phyloP scores from a whole-genome alignment of 2,113 vertebrate species.

The Petroica traversi region DNA sequence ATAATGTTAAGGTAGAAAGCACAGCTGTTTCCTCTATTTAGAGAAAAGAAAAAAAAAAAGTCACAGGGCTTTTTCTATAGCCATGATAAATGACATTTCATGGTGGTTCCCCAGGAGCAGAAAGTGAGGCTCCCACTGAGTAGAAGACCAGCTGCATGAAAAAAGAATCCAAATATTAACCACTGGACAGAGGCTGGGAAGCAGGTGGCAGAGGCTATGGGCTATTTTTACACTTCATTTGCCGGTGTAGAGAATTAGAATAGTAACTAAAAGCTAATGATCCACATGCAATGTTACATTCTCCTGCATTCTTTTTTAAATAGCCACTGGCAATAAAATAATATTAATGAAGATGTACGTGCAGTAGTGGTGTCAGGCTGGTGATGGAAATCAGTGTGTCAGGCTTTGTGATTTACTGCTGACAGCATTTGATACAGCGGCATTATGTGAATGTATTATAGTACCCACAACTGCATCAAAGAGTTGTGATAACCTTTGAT shows the following conservation, averaged over 20 bases:
- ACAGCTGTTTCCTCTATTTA: slow-evolving; percentile 47
- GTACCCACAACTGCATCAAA: neutral
- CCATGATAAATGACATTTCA: slow-evolving; percentile 46
- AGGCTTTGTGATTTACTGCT: neutral
- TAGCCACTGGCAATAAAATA: slow-evolving; percentile 65
- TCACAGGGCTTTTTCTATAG: slow-evolving; percentile 6
- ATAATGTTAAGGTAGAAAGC: slow-evolving; percentile 43
- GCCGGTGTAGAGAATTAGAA: slow-evolving; percentile 50
- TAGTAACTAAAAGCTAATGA: slow-evolving; percentile 76
- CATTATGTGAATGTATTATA: neutral
- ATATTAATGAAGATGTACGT: slow-evolving; percentile 72
- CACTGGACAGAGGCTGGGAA: slow-evolving; percentile 53
- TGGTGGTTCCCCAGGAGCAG: neutral
- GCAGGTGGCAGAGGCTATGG: slow-evolving; percentile 73
- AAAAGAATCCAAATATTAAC: slow-evolving; percentile 73
- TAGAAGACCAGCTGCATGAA: slow-evolving; percentile 72
- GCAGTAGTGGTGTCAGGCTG: slow-evolving; percentile 34
- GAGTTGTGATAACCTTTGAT: slow-evolving; percentile 18
- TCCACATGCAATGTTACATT: slow-evolving; percentile 56
- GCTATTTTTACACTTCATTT: slow-evolving; percentile 78
- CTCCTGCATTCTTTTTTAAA: slow-evolving; percentile 65
- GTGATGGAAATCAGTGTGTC: slow-evolving; percentile 24
- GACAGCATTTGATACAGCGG: neutral
- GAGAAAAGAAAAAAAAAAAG: neutral
- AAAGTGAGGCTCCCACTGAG: slow-evolving; percentile 50